A percentile compares a stretch with the other conserved stretches of the same genome.
These are phyloP conservation scores for Strix aluco DNA, from an alignment of 2,113 vertebrate species.

Conservation along the genomic window DNA sequence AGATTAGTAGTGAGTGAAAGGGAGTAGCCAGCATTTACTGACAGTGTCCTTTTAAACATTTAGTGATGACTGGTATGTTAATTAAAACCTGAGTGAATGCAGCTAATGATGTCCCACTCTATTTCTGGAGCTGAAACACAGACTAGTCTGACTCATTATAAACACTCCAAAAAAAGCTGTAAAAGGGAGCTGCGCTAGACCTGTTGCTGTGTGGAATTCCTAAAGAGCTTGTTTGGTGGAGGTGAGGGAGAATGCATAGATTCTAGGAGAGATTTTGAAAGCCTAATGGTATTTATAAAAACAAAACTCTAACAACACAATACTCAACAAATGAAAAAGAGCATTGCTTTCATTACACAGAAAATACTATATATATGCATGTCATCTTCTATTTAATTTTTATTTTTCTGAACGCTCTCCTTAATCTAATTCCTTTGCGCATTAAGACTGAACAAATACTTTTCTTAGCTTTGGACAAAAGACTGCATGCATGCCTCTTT, in stretches of 20 bases:
- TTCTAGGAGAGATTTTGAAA: background rate
- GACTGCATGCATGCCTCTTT: background rate
- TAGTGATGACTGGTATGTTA: background rate
- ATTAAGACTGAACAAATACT: background rate
- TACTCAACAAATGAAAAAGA: background rate
- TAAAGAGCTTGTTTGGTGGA: background rate
- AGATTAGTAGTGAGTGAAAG: background rate
- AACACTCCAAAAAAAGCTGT: background rate
- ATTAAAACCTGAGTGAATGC: background rate
- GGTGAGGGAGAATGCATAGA: background rate
- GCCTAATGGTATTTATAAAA: background rate
- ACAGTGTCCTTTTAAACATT: background rate
- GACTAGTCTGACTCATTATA: background rate
- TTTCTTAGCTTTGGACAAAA: background rate
- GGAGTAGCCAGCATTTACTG: background rate
- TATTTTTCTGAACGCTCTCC: rapidly evolving
- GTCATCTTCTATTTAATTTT: background rate
- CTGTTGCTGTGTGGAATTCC: background rate
- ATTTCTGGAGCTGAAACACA: background rate
- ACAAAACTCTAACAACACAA: background rate
- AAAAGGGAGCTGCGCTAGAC: background rate
- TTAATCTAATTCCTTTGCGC: background rate
- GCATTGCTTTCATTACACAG: background rate
- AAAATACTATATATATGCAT: background rate
- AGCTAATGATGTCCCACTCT: background rate